Evolutionary conservation across 2,113 vertebrate species (phyloP).

Genomic region (Heteronetta atricapilla): DNA sequence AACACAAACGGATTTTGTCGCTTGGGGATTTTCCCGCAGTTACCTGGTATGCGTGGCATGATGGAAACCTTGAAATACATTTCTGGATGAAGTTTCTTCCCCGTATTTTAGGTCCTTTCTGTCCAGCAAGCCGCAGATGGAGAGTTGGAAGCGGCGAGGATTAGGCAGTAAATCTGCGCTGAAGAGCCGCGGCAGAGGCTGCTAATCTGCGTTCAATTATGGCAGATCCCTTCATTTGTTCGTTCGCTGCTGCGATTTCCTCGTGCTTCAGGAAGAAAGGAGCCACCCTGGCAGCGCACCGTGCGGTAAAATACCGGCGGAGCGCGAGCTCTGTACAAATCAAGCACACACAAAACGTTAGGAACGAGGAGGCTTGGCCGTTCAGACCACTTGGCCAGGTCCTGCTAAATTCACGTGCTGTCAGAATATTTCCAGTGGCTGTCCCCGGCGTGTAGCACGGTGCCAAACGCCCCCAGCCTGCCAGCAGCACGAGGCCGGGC

Average conservation of each 20-base stretch:
- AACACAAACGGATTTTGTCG: accelerated
- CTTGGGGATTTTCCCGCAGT: neutral
- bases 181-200: neutral
- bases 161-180: slow-evolving; percentile 40
- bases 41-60: neutral
- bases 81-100: neutral
- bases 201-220: neutral
- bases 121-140: slow-evolving; percentile 34
- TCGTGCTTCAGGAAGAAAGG: neutral
- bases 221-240: neutral
- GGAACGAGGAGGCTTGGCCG: neutral
- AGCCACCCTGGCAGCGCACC: neutral
- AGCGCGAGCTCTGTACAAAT: neutral
- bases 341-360: neutral
- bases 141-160: slow-evolving; percentile 21
- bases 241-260: neutral
- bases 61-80: neutral
- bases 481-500: neutral
- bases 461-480: neutral
- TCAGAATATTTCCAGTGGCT: neutral
- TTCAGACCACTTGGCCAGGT: neutral
- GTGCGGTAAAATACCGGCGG: neutral
- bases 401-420: no score
- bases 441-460: accelerated
- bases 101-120: slow-evolving; percentile 9